phyloP scores from a whole-genome alignment of 1,140 invertebrate genomes.

The Drosophila nikananu region DNA sequence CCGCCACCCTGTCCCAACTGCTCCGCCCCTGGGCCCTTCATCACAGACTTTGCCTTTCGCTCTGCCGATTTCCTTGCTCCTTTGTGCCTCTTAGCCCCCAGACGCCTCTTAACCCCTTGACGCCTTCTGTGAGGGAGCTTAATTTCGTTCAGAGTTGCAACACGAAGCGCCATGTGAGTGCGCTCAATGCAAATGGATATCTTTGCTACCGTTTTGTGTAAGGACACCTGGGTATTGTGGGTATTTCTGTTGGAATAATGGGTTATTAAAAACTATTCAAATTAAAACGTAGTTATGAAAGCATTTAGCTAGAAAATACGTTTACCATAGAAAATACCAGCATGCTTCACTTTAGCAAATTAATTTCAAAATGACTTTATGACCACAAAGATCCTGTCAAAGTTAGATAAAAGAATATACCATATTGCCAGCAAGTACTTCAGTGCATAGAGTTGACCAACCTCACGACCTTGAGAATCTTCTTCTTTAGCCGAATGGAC shows the following conservation, averaged over 20 bases:
- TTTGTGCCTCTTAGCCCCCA: slow-evolving; percentile 13
- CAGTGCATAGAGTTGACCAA: no score
- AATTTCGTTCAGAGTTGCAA: slow-evolving; percentile 45
- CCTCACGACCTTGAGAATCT: not conserved
- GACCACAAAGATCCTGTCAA: not conserved
- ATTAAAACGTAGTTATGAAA: no score
- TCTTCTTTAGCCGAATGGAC: not conserved
- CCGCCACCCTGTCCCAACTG: not conserved
- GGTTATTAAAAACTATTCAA: not conserved
- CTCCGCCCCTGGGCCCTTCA: slow-evolving; percentile 1
- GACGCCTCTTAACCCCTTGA: slow-evolving; percentile 17
- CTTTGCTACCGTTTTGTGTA: slow-evolving; percentile 1
- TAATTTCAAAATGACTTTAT: not conserved
- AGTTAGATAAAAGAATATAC: not conserved
- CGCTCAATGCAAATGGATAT: slow-evolving; percentile 43
- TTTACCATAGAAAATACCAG: no score
- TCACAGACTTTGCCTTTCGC: slow-evolving; percentile 8
- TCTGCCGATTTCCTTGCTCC: slow-evolving; percentile 8
- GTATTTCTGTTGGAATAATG: not conserved
- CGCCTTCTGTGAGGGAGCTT: slow-evolving; percentile 26
- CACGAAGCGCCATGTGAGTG: slow-evolving; percentile 39
- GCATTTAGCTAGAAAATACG: no score
- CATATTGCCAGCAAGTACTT: no score
- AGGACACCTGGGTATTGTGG: not conserved
- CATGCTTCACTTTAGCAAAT: not conserved